Base-by-base conservation (phyloP, 2,888 invertebrate genomes). In the Isotomurus palustris region DNA sequence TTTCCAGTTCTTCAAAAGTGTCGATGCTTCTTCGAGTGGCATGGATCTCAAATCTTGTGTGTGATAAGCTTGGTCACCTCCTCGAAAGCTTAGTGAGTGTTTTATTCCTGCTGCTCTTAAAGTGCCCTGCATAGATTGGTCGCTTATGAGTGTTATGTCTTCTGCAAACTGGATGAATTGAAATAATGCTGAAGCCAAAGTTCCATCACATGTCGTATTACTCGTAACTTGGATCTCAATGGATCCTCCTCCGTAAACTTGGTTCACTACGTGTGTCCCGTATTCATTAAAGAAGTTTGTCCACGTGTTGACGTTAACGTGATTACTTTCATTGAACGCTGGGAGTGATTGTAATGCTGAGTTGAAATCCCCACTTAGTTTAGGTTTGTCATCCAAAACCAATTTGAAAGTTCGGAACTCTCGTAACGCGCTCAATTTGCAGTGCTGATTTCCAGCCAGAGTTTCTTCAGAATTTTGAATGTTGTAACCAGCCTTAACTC, bases 1-100 rank as follows among this genome's bases (percentile, higher is more conserved):
- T 45, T 58, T 58, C 64, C 64, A 64, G n/a, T 64, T 56, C n/a
- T 22, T 12, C 8, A 64, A 21, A 10, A 60, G n/a, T 1, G 27
- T 29, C 2, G 57, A 50, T 0, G 64, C 60, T 10, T 50, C 53
- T 2, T 54, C 47, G 2, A 58, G 10, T 1, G 48, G 41, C 56
- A 58, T 51, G 24, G 56, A 29, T 12, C 41, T 36, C 27, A 64
- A 29, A 32, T 64, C 58, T 2, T 22, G 44, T 3, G 52, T 43
- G 29, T 64, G 58, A 38, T 45, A 61, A 1, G 40, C 29, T 2
- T 35, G n/a, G 29, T 58, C 60, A 4, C 64, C 64, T 10, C 60
- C 64, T 8, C 28, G 2, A 36, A 64, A 64, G 5, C 12, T 49
- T 1, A 58, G 44, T 1, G 49, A 19, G 22, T 58, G 58, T 1